These are phyloP conservation scores for Rhabdornis inornatus DNA, from an alignment of 2,113 vertebrate genomes.

Conservation along the genomic window DNA sequence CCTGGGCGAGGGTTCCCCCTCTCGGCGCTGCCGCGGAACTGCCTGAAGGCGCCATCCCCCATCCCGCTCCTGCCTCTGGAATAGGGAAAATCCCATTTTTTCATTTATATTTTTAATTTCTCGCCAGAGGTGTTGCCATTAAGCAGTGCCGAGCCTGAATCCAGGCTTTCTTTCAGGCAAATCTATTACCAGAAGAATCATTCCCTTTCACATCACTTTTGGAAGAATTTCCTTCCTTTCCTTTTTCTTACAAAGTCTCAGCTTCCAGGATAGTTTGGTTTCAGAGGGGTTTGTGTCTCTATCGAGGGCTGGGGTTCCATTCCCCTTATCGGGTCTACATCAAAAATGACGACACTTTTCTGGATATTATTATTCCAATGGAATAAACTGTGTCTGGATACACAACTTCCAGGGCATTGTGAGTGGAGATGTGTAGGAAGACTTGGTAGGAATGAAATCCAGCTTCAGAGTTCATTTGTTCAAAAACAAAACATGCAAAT, in stretches of 20 bases:
- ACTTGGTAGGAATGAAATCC: neutral
- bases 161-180: neutral
- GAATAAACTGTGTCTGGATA: neutral
- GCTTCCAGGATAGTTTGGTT: neutral
- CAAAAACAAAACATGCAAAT: neutral
- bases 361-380: neutral
- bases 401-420: accelerated
- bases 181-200: neutral
- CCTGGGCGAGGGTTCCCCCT: conserved; percentile 83
- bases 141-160: neutral
- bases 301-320: neutral
- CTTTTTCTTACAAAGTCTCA: neutral
- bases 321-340: neutral
- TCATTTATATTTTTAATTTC: accelerated
- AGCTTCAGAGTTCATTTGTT: neutral
- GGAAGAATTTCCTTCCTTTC: neutral
- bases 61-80: neutral
- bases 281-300: neutral
- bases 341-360: neutral
- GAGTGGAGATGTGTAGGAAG: neutral
- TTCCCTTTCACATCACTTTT: accelerated
- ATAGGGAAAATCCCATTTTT: accelerated
- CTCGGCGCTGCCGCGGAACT: conserved; percentile 39
- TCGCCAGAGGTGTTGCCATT: accelerated
- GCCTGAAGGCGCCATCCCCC: neutral